These are phyloP conservation scores for Thaumetopoea pityocampa DNA, from an alignment of 1,140 invertebrate species.

Conservation along the genomic window DNA sequence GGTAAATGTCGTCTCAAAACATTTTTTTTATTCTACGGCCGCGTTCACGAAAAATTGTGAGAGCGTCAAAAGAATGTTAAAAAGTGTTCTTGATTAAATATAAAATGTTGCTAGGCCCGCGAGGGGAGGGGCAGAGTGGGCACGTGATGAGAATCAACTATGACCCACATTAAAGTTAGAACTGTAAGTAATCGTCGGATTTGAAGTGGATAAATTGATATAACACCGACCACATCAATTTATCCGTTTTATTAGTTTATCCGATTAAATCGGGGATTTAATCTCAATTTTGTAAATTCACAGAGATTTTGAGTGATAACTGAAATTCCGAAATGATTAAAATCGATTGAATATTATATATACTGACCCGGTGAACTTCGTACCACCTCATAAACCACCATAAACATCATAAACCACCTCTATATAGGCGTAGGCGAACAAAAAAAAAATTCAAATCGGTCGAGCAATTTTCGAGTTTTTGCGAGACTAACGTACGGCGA, in stretches of 20 bases:
- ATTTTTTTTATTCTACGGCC: conserved; percentile 41
- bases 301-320: no score
- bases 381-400: no score
- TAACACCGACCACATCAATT: no score
- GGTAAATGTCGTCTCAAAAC: conserved; percentile 35
- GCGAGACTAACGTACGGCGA: no score
- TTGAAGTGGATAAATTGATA: conserved; percentile 15
- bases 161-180: conserved; percentile 37
- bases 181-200: conserved; percentile 40
- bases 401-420: no score
- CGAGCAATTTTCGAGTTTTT: no score
- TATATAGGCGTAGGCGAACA: no score
- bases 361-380: no score
- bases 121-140: conserved; percentile 23
- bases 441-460: no score
- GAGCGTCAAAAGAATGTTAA: conserved; percentile 55
- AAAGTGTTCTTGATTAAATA: conserved; percentile 70
- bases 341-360: no score
- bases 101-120: conserved; percentile 52
- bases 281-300: conserved; percentile 8
- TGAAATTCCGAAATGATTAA: no score
- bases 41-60: conserved; percentile 61
- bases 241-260: conserved; percentile 11
- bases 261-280: not conserved
- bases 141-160: conserved; percentile 51